These are phyloP conservation scores for Chanos chanos DNA, from an alignment of 2,797 vertebrate species.

Conservation along the genomic window DNA sequence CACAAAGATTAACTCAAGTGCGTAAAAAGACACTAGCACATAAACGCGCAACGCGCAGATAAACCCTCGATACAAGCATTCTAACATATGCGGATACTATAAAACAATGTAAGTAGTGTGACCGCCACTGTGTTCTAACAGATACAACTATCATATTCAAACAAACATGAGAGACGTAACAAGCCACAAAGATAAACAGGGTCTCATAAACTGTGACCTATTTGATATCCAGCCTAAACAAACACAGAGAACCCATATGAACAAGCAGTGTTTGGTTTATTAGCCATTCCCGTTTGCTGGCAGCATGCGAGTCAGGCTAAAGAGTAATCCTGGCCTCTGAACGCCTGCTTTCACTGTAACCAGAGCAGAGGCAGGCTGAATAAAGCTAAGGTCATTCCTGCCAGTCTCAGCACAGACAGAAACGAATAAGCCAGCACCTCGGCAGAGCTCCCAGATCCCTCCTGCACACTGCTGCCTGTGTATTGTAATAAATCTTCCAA, in stretches of 20 bases:
- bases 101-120: too few relatives aligned
- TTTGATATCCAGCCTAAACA: too few relatives aligned
- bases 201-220: too few relatives aligned
- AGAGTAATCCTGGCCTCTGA: slow-evolving; percentile 32
- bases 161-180: neutral
- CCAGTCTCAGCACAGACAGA: neutral
- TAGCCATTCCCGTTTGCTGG: slow-evolving; percentile 41
- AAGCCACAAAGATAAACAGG: too few relatives aligned
- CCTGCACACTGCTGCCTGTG: slow-evolving; percentile 13
- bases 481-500: slow-evolving; percentile 21
- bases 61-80: too few relatives aligned
- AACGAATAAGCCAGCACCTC: slow-evolving; percentile 19
- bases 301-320: slow-evolving; percentile 35
- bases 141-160: neutral
- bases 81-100: too few relatives aligned
- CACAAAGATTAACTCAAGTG: too few relatives aligned
- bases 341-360: slow-evolving; percentile 2
- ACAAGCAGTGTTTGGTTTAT: slow-evolving; percentile 40
- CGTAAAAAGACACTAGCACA: too few relatives aligned
- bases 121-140: neutral
- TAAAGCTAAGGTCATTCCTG: slow-evolving; percentile 29
- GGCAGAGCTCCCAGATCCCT: slow-evolving; percentile 3
- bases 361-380: slow-evolving; percentile 14
- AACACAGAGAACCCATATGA: slow-evolving; percentile 21
- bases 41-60: too few relatives aligned